A percentile compares a stretch with the other conserved stretches of the same genome.
Conservation (phyloP, 53 echinoderm and acorn worm genomes). For the Hippasteria phrygiana region DNA sequence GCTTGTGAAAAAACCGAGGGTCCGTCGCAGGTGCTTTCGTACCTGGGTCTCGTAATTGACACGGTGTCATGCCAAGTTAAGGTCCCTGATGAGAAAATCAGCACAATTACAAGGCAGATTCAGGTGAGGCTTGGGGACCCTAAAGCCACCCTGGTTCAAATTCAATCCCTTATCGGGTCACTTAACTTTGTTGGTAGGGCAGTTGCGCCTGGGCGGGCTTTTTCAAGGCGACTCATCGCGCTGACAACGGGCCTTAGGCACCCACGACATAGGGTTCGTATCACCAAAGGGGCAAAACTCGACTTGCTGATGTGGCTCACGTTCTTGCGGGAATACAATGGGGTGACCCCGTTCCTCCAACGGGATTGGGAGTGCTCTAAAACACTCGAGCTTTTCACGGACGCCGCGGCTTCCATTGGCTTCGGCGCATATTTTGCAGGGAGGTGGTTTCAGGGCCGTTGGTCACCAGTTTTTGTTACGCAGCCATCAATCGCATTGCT, state of each 20-base stretch:
- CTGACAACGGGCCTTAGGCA: conserved; percentile 10
- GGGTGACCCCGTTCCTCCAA: conserved; percentile 9
- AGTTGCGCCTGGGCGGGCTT: conserved; percentile 30
- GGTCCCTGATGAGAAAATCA: background rate
- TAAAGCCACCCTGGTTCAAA: background rate
- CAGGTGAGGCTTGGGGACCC: background rate
- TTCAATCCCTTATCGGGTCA: conserved; percentile 27
- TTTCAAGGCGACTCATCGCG: conserved; percentile 1
- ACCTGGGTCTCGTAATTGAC: conserved; percentile 44
- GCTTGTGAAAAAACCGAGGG: conserved; percentile 48
- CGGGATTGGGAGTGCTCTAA: conserved; percentile 9
- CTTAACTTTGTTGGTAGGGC: conserved; percentile 46
- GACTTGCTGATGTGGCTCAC: conserved; percentile 60
- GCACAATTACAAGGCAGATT: background rate
- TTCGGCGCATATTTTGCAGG: conserved; percentile 52
- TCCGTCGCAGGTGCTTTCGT: background rate
- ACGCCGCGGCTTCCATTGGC: conserved; percentile 59
- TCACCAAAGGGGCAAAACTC: conserved; percentile 52
- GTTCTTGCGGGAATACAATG: conserved; percentile 61
- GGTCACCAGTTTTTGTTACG: background rate
- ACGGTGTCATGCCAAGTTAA: background rate
- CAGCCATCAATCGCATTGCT: conserved; percentile 28
- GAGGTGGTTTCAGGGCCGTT: conserved; percentile 44
- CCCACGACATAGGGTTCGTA: conserved; percentile 34
- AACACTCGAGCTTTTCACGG: conserved; percentile 42